Evolutionary conservation across 2,113 vertebrate genomes (phyloP).

Genomic region (Raja brachyura): DNA sequence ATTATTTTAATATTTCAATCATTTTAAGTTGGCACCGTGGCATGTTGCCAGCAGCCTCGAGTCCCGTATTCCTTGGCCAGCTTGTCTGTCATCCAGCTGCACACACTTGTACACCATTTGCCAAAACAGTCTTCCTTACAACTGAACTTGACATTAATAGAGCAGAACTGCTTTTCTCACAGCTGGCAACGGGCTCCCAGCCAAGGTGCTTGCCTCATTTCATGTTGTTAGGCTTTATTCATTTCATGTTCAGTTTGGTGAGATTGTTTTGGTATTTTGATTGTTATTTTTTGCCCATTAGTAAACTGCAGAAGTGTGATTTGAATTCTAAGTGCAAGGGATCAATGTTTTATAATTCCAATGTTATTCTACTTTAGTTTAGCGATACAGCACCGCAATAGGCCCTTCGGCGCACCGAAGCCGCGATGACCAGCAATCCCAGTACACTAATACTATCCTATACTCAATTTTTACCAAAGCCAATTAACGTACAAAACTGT

Average conservation of each 20-base stretch:
- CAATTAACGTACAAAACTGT: no score
- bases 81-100: constrained; percentile 2
- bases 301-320: not conserved
- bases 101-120: constrained; percentile 1
- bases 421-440: no score
- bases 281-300: not conserved
- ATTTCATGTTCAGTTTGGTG: not conserved
- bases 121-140: not conserved
- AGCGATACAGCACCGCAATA: no score
- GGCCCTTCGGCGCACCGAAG: no score
- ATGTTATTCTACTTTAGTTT: not conserved
- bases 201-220: not conserved
- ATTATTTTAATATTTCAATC: not conserved
- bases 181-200: not conserved
- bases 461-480: no score
- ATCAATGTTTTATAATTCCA: not conserved
- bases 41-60: not conserved
- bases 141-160: not conserved
- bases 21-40: not conserved
- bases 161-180: not conserved
- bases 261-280: not conserved
- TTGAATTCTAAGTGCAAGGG: not conserved
- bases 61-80: not conserved
- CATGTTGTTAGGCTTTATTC: not conserved
- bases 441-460: no score